These are phyloP conservation scores for Eristalinus sepulchralis DNA, from an alignment of 2,888 invertebrate species.

Conservation along the genomic window DNA sequence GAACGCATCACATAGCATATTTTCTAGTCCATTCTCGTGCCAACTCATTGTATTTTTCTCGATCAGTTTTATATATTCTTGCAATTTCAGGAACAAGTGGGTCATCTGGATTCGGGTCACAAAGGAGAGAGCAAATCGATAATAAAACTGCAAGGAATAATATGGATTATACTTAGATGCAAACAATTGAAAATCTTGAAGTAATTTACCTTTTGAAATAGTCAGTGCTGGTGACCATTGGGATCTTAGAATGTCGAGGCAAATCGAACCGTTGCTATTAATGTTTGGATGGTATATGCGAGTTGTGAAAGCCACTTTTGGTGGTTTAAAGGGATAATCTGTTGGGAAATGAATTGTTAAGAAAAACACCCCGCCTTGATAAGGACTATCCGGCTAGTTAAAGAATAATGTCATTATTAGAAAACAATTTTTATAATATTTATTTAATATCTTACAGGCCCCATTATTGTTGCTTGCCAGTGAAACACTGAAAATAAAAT, in stretches of 20 bases:
- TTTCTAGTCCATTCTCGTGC: slow-evolving; percentile 99
- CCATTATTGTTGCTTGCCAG: slow-evolving; percentile 99
- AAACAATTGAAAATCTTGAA: not conserved
- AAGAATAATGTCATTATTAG: slow-evolving; percentile 72
- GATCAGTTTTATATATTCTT: slow-evolving; percentile 99
- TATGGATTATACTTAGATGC: not conserved
- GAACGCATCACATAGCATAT: slow-evolving; percentile 98
- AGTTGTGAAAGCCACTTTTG: slow-evolving; percentile 99
- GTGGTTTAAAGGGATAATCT: slow-evolving; percentile 99
- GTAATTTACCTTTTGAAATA: slow-evolving; percentile 92
- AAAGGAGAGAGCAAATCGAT: slow-evolving; percentile 99
- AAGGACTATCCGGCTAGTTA: slow-evolving; percentile 98
- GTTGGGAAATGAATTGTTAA: slow-evolving; percentile 99
- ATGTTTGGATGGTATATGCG: slow-evolving; percentile 99
- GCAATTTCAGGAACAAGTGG: slow-evolving; percentile 99
- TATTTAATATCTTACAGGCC: slow-evolving; percentile 84
- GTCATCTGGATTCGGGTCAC: slow-evolving; percentile 99
- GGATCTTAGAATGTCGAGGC: slow-evolving; percentile 99
- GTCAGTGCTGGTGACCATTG: slow-evolving; percentile 99
- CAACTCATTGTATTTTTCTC: slow-evolving; percentile 99
- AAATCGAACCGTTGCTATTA: slow-evolving; percentile 99
- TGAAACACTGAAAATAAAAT: slow-evolving; percentile 94
- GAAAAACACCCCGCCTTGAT: slow-evolving; percentile 99
- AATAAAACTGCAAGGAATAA: slow-evolving; percentile 92
- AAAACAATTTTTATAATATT: not conserved